Conservation (phyloP, 92 coral and sea anemone species). For the Porites lobata region DNA sequence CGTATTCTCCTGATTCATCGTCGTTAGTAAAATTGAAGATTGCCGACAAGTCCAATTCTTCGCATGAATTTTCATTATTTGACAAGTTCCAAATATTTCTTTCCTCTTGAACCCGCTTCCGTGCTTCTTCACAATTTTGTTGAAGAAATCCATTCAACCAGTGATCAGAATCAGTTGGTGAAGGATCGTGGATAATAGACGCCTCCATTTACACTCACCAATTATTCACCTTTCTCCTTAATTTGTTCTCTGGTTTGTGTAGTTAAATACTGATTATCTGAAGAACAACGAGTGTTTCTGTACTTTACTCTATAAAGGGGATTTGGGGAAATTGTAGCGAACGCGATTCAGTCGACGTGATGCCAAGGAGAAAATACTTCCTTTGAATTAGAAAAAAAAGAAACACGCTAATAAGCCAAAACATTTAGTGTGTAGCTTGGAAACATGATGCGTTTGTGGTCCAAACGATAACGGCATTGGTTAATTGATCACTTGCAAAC, state of each 20-base stretch:
- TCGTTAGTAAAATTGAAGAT: constrained; percentile 30
- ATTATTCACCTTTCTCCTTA: too few relatives aligned
- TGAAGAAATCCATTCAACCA: constrained; percentile 48
- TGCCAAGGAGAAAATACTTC: neutral
- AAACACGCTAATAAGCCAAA: neutral
- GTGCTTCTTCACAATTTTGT: constrained; percentile 44
- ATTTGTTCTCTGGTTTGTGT: too few relatives aligned
- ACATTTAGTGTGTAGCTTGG: neutral
- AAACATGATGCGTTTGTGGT: neutral
- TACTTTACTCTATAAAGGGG: too few relatives aligned
- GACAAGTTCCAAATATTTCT: constrained; percentile 23
- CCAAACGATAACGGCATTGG: constrained; percentile 8
- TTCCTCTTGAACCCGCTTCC: constrained; percentile 36
- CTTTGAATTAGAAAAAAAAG: neutral
- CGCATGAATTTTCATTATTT: neutral
- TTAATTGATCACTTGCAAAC: neutral
- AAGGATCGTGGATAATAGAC: neutral
- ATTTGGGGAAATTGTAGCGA: neutral
- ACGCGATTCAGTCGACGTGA: neutral
- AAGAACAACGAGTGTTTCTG: too few relatives aligned
- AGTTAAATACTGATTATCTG: too few relatives aligned
- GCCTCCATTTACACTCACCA: neutral
- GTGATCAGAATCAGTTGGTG: constrained; percentile 12
- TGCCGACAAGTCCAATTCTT: constrained; percentile 26
- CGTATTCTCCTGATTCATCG: neutral